Conservation (phyloP, 2,888 invertebrate genomes). For the Galerucella calmariensis region DNA sequence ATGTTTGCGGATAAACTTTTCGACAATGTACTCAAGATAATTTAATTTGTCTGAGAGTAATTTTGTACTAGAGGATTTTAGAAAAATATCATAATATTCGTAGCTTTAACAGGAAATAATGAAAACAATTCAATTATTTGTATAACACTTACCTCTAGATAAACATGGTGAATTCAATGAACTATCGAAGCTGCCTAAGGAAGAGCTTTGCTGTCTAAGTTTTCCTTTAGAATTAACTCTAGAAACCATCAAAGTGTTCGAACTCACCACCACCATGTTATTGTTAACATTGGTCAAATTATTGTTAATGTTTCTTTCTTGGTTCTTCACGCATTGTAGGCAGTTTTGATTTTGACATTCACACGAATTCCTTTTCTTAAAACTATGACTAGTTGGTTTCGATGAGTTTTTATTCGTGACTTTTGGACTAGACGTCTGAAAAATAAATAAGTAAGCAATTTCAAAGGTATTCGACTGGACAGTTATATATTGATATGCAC, state of each 20-base stretch:
- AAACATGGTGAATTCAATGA: constrained; percentile 69
- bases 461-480: too few species aligned
- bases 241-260: constrained; percentile 58
- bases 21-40: too few species aligned
- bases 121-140: too few species aligned
- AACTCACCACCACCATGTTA: constrained; percentile 52
- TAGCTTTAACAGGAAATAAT: too few species aligned
- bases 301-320: constrained; percentile 59
- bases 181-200: constrained; percentile 66
- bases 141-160: constrained; percentile 66
- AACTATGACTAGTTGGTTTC: constrained; percentile 63
- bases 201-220: constrained; percentile 62
- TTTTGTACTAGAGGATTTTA: too few species aligned
- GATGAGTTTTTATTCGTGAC: constrained; percentile 50
- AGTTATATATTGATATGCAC: too few species aligned
- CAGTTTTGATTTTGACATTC: constrained; percentile 57
- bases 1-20: too few species aligned
- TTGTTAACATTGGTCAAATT: constrained; percentile 59
- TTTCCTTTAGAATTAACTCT: constrained; percentile 56
- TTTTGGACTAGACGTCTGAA: constrained; percentile 48
- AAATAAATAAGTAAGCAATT: constrained; percentile 28
- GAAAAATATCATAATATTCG: too few species aligned
- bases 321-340: constrained; percentile 57
- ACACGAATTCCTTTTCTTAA: constrained; percentile 47
- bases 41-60: too few species aligned